Percentiles rank a stretch among this genome's conserved stretches.
phyloP scores from a whole-genome alignment of 2,113 vertebrate species.

The Gopherus evgoodei region DNA sequence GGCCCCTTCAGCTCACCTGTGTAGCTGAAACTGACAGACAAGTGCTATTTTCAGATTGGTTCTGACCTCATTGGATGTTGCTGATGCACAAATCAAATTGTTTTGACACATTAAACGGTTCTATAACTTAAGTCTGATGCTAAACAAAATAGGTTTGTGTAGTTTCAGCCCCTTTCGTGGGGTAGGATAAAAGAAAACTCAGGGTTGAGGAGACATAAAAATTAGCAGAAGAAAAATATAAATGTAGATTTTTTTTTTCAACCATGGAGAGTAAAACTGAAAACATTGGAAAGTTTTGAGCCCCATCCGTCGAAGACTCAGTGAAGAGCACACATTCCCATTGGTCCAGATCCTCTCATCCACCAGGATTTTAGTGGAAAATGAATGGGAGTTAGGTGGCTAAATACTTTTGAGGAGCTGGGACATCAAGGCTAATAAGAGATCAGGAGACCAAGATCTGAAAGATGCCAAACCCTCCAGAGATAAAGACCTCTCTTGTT shows the following conservation, averaged over 20 bases:
- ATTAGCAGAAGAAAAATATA: neutral
- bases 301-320: neutral
- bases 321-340: neutral
- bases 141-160: neutral
- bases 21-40: slow-evolving; percentile 22
- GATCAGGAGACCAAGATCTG: neutral
- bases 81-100: slow-evolving; percentile 27
- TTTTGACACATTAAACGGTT: slow-evolving; percentile 29
- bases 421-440: neutral
- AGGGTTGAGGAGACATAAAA: slow-evolving; percentile 9
- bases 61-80: neutral
- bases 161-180: slow-evolving; percentile 45
- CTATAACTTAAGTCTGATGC: slow-evolving; percentile 52
- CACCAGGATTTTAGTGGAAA: neutral
- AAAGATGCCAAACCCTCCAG: neutral
- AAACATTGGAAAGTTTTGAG: neutral
- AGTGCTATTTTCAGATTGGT: slow-evolving; percentile 28
- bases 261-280: neutral
- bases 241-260: neutral
- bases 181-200: neutral
- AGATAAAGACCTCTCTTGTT: neutral
- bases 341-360: neutral
- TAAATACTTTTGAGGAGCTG: neutral
- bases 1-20: neutral
- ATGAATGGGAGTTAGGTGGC: neutral